Evolutionary conservation across 1,140 invertebrate genomes (phyloP).

Genomic region (Solenopsis invicta): DNA sequence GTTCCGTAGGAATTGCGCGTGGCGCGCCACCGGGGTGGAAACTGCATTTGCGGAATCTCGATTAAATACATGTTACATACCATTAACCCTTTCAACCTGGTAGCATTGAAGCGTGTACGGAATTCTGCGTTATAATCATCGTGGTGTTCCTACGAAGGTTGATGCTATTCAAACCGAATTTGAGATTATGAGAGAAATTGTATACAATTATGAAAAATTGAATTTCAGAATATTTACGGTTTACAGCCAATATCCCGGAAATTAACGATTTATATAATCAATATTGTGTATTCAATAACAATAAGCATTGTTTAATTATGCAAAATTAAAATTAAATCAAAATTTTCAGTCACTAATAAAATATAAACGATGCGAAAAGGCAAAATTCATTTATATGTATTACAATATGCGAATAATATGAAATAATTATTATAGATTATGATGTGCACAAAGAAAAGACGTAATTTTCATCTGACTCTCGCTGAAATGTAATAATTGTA

Average conservation of each 20-base stretch:
- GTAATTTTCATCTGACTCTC: conserved; percentile 11
- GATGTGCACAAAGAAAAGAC: neutral
- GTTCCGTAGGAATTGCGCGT: conserved; percentile 39
- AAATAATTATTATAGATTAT: conserved; percentile 1
- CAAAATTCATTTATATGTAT: conserved; percentile 32
- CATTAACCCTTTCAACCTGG: conserved; percentile 59
- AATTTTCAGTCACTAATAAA: conserved; percentile 15
- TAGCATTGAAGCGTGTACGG: conserved; percentile 16
- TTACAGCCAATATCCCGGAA: neutral
- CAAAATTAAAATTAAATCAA: conserved; percentile 20
- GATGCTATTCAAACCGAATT: conserved; percentile 37
- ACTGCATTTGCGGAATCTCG: conserved; percentile 60
- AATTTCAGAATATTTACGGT: conserved; percentile 25
- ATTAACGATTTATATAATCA: conserved; percentile 30
- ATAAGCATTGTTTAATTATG: neutral
- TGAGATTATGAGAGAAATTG: neutral
- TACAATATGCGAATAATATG: conserved; percentile 16
- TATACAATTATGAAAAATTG: conserved; percentile 22
- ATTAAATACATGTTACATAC: conserved; percentile 62
- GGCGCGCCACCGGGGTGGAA: conserved; percentile 36
- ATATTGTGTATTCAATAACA: conserved; percentile 9
- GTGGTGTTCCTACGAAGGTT: conserved; percentile 18
- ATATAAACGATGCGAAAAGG: conserved; percentile 33
- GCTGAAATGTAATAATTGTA: conserved; percentile 16
- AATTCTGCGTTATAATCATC: conserved; percentile 41